Evolutionary conservation across 2,888 invertebrate genomes (phyloP).

Genomic region (Furcula furcula): DNA sequence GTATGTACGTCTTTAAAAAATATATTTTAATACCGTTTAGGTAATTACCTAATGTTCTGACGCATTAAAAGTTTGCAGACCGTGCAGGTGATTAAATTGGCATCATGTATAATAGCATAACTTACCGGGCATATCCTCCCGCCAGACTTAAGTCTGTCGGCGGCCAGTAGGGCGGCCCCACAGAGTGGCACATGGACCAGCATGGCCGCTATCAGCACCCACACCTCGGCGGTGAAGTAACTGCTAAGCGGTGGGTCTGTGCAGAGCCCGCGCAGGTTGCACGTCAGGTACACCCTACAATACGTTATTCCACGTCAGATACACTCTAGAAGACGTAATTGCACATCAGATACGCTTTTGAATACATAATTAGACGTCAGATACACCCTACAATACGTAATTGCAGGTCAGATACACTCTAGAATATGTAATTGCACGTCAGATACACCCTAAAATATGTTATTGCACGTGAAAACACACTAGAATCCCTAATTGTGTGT

Average conservation of each 20-base stretch:
- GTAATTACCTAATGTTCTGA: too few relatives aligned
- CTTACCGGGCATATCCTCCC: constrained; percentile 58
- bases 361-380: constrained; percentile 87
- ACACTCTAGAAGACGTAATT: too few relatives aligned
- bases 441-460: too few relatives aligned
- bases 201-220: constrained; percentile 85
- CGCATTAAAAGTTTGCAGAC: too few relatives aligned
- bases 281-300: constrained; percentile 85
- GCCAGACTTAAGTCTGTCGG: constrained; percentile 86
- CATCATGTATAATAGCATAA: constrained; percentile 1
- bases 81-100: too few relatives aligned
- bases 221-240: constrained; percentile 87
- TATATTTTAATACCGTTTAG: too few relatives aligned
- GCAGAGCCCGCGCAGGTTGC: constrained; percentile 86
- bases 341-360: too few relatives aligned
- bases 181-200: constrained; percentile 86
- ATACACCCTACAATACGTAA: constrained; percentile 78
- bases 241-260: constrained; percentile 83
- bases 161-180: constrained; percentile 82
- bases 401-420: too few relatives aligned
- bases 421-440: too few relatives aligned
- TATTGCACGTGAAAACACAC: constrained; percentile 89
- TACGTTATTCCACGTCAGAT: not conserved
- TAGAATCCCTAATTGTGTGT: constrained; percentile 16
- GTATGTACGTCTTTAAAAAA: too few relatives aligned